Base-by-base conservation (phyloP, 2,797 vertebrate species). In the Strix occidentalis region DNA sequence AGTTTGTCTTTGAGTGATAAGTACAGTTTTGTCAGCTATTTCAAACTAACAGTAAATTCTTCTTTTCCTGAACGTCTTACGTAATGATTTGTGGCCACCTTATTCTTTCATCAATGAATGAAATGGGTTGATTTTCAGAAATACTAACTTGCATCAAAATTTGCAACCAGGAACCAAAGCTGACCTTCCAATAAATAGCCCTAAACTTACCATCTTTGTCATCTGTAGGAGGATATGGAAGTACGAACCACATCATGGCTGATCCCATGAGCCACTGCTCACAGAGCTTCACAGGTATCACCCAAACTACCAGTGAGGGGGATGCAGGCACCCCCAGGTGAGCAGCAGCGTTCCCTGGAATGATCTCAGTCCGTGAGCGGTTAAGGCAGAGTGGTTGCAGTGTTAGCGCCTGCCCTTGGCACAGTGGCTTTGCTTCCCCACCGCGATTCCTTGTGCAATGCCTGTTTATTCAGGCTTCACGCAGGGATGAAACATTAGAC, bases 381-480 rank as follows among this genome's bases (percentile, higher is more conserved):
- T 79, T 90, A 87, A 89, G 0, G 1, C 9, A 1, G 45, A 54
- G 78, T 2, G 8, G 46, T n/a, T 20, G 65, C 8, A 25, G 77
- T 0, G 0, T 28, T 33, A 5, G 48, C 1, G 37, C 60, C 53
- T 35, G 87, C 76, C 53, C 54, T 88, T 71, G 93, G 87, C 69
- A 56, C 25, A 2, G 45, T 2, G 1, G 57, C 90, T 75, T 71
- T 0, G 4, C 82, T 33, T 91, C 84, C 93, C 87, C 61, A 17
- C 45, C 2, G 1, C 0, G 7, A 23, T 37, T 87, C 94, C 91
- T 93, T 95, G 84, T 65, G 87, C 92, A 95, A 88, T 75, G 79
- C 68, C 93, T 93, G 71, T 83, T 93, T 78, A 8, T 94, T 94
- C 87, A 86, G 93, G 87, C 96, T 64, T 80, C 96, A 75, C 4